Evolutionary conservation across 2,888 invertebrate species (phyloP).

Genomic region (Lamellibrachia satsuma): DNA sequence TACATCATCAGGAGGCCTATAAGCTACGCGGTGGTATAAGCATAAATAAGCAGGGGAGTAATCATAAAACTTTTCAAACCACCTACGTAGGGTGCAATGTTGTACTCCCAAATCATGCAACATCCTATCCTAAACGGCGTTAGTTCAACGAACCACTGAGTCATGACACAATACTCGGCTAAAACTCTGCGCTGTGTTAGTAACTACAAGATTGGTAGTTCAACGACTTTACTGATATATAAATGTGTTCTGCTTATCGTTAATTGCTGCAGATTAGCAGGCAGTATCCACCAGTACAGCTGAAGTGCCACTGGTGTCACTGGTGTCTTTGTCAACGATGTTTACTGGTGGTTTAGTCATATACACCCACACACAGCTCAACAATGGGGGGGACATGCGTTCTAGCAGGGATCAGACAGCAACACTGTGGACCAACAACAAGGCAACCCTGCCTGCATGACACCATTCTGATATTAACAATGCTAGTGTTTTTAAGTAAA

Average conservation of each 20-base stretch:
- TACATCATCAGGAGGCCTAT: neutral
- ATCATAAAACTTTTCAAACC: neutral
- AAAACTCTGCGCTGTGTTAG: neutral
- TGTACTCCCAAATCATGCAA: neutral
- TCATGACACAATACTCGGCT: neutral
- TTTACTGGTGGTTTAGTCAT: neutral
- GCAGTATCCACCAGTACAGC: neutral
- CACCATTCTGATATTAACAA: neutral
- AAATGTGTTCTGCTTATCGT: neutral
- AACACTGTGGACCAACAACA: neutral
- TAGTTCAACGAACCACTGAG: slow-evolving; percentile 6
- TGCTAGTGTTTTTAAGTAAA: too few relatives aligned
- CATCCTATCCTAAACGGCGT: neutral
- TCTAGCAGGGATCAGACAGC: neutral
- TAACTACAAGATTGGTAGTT: neutral
- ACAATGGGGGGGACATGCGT: neutral
- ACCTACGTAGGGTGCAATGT: neutral
- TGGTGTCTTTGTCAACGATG: neutral
- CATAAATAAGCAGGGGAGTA: slow-evolving; percentile 9
- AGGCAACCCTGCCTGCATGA: slow-evolving; percentile 69
- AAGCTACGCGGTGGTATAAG: neutral
- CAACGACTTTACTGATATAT: neutral
- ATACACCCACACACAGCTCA: neutral
- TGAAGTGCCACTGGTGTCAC: neutral
- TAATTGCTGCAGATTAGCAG: neutral